Evolutionary conservation across 1,140 invertebrate genomes (phyloP).

Genomic region (Macrocentrus cingulum): DNA sequence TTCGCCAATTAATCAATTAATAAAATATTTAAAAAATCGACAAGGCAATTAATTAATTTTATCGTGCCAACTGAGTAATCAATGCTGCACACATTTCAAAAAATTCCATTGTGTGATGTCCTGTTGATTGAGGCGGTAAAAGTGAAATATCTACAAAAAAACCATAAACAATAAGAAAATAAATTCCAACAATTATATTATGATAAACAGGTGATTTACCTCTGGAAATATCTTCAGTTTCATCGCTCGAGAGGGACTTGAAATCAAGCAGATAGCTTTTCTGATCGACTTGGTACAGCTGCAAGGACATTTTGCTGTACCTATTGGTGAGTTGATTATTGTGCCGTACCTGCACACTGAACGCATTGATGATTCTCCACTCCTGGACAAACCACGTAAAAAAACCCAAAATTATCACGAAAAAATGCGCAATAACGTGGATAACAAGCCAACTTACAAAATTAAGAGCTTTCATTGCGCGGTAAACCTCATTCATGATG

Average conservation of each 20-base stretch:
- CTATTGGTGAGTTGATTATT: conserved; percentile 80
- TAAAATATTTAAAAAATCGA: neutral
- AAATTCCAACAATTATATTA: too few relatives aligned
- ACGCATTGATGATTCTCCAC: conserved; percentile 98
- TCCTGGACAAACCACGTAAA: too few relatives aligned
- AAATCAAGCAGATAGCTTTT: conserved; percentile 98
- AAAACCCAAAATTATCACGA: too few relatives aligned
- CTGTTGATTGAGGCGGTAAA: conserved; percentile 58
- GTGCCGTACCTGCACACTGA: conserved; percentile 87
- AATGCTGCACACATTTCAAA: conserved; percentile 99
- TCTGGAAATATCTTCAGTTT: conserved; percentile 65
- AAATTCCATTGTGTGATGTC: conserved; percentile 98
- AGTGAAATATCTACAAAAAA: conserved; percentile 47
- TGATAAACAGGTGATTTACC: conserved; percentile 39
- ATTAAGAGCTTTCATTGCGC: conserved; percentile 96
- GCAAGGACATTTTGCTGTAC: conserved; percentile 95
- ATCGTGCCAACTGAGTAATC: conserved; percentile 96
- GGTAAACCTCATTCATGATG: conserved; percentile 99
- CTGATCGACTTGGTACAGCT: conserved; percentile 98
- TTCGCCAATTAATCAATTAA: conserved; percentile 4
- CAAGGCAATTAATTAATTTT: conserved; percentile 34
- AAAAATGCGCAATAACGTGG: too few relatives aligned
- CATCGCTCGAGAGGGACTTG: conserved; percentile 87
- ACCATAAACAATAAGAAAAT: too few relatives aligned
- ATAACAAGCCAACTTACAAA: conserved; percentile 70